These are phyloP conservation scores for Clinocottus analis DNA, from an alignment of 2,113 vertebrate species.

Conservation along the genomic window DNA sequence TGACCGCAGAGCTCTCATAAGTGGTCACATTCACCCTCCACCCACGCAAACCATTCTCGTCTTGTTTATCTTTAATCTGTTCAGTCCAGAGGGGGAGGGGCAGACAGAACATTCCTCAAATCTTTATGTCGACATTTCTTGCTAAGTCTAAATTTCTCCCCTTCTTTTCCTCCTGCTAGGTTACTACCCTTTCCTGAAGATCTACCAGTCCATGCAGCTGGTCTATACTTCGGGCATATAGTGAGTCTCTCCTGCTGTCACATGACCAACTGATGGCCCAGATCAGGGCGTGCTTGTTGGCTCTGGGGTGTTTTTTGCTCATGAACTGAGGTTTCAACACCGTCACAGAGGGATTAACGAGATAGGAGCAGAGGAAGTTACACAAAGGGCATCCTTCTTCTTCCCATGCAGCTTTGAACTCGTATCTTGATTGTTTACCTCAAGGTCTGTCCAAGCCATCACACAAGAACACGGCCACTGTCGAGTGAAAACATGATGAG, in stretches of 20 bases:
- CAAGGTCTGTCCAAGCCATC: background rate
- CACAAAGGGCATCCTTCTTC: slow-evolving; percentile 10
- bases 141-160: slow-evolving; percentile 29
- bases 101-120: slow-evolving; percentile 73
- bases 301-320: slow-evolving; percentile 22
- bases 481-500: background rate
- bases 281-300: background rate
- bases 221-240: slow-evolving; percentile 95
- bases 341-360: slow-evolving; percentile 5
- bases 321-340: slow-evolving; percentile 14
- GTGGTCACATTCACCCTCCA: slow-evolving; percentile 22
- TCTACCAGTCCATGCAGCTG: slow-evolving; percentile 95
- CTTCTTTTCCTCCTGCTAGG: slow-evolving; percentile 71
- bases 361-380: background rate
- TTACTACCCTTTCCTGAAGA: slow-evolving; percentile 93
- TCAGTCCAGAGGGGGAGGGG: slow-evolving; percentile 45
- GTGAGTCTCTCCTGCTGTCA: slow-evolving; percentile 81
- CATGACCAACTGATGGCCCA: background rate
- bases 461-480: background rate
- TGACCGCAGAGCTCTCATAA: slow-evolving; percentile 25
- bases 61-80: slow-evolving; percentile 76
- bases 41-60: slow-evolving; percentile 35
- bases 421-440: background rate
- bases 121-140: slow-evolving; percentile 23
- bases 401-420: background rate